These are phyloP conservation scores for Pogona vitticeps DNA, from an alignment of 2,113 vertebrate species.

Conservation along the genomic window DNA sequence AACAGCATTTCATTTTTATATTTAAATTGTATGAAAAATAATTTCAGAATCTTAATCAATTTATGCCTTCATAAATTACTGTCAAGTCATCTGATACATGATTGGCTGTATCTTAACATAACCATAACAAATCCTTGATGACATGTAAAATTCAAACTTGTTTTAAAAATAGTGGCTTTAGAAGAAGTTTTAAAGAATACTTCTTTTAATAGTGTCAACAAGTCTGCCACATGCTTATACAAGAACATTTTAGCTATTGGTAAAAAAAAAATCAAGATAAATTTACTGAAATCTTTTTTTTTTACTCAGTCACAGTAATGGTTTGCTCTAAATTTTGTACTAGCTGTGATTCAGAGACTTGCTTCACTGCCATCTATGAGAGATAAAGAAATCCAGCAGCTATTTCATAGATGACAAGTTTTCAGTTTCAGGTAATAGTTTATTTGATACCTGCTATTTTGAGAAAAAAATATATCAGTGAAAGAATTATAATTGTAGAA, in stretches of 20 bases:
- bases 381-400: neutral
- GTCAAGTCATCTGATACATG: neutral
- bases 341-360: neutral
- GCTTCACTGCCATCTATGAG: neutral
- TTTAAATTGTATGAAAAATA: neutral
- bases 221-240: neutral
- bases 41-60: slow-evolving; percentile 18
- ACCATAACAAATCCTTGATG: neutral
- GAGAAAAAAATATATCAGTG: neutral
- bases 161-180: neutral
- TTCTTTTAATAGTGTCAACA: neutral
- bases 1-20: slow-evolving; percentile 1
- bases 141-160: neutral
- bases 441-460: neutral
- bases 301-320: neutral
- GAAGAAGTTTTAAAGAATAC: neutral
- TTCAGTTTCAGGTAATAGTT: neutral
- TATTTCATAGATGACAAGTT: neutral
- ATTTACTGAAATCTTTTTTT: neutral
- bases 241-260: neutral
- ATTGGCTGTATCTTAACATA: neutral
- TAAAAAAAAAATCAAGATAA: neutral
- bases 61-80: neutral
- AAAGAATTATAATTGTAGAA: neutral
- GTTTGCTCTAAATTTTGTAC: neutral